Evolutionary conservation across 2,888 invertebrate species (phyloP), one percentile per base, ranked within the genome.

Genomic region (Patella ulyssiponensis): DNA sequence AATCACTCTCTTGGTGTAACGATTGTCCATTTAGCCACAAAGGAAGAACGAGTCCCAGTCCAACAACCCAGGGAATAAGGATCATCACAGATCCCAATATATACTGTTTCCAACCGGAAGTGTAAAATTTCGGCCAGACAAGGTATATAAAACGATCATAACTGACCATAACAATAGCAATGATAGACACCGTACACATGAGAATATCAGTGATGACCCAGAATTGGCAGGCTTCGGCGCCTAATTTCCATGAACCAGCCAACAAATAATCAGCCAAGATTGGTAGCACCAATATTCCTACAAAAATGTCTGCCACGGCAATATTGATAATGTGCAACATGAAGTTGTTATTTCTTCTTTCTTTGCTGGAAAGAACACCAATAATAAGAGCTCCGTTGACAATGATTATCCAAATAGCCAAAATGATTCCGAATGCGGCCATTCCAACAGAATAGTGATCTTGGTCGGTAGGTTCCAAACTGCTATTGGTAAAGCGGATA

Each of bases 141-240:
- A 76, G 44, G 51, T 56, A 76, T 58, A 76, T 72, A 71, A 76
- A 76, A 3, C 76, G 52, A 71, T 76, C 76, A 71, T 71, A 76
- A 71, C 58, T 76, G 33, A 76, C 54, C 76, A 76, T 76, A 17
- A 76, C 54, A 3, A 76, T 53, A 9, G 76, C 76, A 23, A 76
- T 71, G 20, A 76, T 76, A 23, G 76, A 76, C 53, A 76, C 76
- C 9, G 76, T 76, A 44, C 76, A 76, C 33, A 76, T 71, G 58
- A 76, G 56, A 15, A 71, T 71, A 58, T 76, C 76, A 2, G 76
- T 54, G 9, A 72, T 76, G 17, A 71, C 44, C 76, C 76, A 76
- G 71, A 76, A 76, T 58, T 76, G 76, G n/a, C 76, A 76, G 20
- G 71, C 71, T 44, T 76, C 76, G 44, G 71, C 76, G 56, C 76